phyloP scores from a whole-genome alignment of 1,140 invertebrate species.

The Homarus americanus region DNA sequence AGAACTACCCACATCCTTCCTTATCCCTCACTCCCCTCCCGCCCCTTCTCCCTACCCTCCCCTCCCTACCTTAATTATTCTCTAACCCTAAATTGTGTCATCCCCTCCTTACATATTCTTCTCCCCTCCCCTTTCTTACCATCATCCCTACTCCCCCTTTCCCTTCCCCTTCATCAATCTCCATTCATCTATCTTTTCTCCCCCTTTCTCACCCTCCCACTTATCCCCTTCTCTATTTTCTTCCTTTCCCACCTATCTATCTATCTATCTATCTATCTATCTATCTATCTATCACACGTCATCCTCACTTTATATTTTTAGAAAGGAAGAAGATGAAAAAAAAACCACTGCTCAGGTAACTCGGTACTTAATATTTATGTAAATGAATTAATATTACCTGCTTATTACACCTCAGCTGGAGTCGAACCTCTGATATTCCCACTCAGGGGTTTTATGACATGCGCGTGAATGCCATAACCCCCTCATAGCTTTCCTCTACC shows the following conservation, averaged over 20 bases:
- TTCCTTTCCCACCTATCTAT: neutral
- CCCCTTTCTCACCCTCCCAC: neutral
- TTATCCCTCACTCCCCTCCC: too few relatives aligned
- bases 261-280: too few relatives aligned
- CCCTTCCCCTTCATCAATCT: neutral
- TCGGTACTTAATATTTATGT: too few relatives aligned
- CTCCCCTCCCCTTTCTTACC: neutral
- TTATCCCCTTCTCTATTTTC: neutral
- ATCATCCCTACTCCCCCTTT: neutral
- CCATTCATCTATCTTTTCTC: neutral
- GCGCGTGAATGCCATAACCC: neutral
- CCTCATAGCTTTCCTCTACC: too few relatives aligned
- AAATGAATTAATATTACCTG: too few relatives aligned
- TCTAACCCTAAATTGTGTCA: neutral
- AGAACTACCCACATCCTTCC: too few relatives aligned
- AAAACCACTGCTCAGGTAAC: too few relatives aligned
- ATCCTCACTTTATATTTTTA: too few relatives aligned
- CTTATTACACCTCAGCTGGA: too few relatives aligned
- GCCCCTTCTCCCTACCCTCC: neutral
- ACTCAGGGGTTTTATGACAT: neutral
- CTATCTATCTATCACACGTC: too few relatives aligned
- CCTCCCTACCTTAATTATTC: neutral
- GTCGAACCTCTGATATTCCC: neutral
- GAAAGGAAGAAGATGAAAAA: too few relatives aligned
- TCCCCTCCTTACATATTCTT: neutral